Evolutionary conservation across 2,888 invertebrate species (phyloP).

Genomic region (Acronicta alni): DNA sequence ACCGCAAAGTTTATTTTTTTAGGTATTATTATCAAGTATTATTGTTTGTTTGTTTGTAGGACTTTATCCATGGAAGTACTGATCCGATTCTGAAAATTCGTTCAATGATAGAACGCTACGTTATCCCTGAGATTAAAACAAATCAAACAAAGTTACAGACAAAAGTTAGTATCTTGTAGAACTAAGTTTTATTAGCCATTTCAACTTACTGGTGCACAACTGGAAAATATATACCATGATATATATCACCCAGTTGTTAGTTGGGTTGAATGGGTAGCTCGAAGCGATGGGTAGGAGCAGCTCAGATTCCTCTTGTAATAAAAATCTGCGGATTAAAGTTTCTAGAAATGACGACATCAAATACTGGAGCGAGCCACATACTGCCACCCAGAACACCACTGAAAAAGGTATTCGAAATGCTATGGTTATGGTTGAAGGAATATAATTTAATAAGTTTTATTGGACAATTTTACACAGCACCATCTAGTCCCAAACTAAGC

Average conservation of each 20-base stretch:
- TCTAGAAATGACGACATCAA: constrained; percentile 56
- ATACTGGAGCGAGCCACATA: constrained; percentile 47
- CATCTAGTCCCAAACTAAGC: no score
- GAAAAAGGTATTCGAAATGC: constrained; percentile 22
- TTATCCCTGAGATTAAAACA: no score
- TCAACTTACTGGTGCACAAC: constrained; percentile 55
- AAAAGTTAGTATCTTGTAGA: constrained; percentile 19
- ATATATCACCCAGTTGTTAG: constrained; percentile 53
- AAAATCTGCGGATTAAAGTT: constrained; percentile 53
- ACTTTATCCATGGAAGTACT: no score
- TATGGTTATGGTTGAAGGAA: neutral
- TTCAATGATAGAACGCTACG: no score
- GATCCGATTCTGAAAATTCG: no score
- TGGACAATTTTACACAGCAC: no score
- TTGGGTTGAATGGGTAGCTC: constrained; percentile 57
- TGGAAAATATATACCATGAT: constrained; percentile 54
- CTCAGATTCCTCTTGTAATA: constrained; percentile 53
- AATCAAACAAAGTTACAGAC: no score
- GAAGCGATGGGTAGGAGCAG: constrained; percentile 50
- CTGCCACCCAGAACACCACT: constrained; percentile 52
- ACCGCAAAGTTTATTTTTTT: no score
- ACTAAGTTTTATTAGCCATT: constrained; percentile 10
- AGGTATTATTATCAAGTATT: no score
- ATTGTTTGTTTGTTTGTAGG: no score
- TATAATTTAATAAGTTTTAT: no score